Base-by-base conservation (phyloP, 2,113 vertebrate genomes). In the Etheostoma spectabile region DNA sequence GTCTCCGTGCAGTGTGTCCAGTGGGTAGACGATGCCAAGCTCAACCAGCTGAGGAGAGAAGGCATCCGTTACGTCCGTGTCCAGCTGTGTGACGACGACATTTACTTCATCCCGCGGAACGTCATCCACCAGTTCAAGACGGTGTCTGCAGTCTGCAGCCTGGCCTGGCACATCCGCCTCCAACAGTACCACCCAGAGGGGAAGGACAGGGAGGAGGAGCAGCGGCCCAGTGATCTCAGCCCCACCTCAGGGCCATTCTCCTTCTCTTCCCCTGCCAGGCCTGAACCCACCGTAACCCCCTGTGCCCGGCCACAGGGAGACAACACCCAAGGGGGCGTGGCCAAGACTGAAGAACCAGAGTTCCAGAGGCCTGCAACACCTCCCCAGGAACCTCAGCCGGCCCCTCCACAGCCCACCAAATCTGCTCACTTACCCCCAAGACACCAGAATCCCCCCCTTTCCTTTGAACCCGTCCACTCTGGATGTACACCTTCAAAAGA, bases 91-190 rank as follows among this genome's bases (percentile, higher is more conserved):
- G 96, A 99, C 90, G 96, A 99, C 83, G 98, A 99, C 94, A 96
- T 99, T 88, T 99, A 99, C 96, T 99, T 99, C 95, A 99, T 99
- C 93, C 98, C 98, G 3, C 96, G 98, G 92, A 99, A 99, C 87
- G 98, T 99, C 90, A 98, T 99, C 87, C 98, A 99, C 92, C 98
- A 99, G 94, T 99, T 99, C 89, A 99, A 99, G 95, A 99, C 98
- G 0, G 97, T 99, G 90, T 99, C 98, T 3, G 98, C 98, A 0
- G 98, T 99, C 70, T 99, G 98, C 93, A 99, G 98, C 94, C 94
- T 99, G 82, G 98, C 98, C 68, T 99, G 98, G 98, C 98, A 99
- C 90, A 97, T 99, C 90, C 96, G 98, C 83, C 97, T 99, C 77
- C 96, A 96, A 88, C 97, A 97, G 79, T 99, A 99, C 89, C 95